Percentiles rank a stretch among this genome's conserved stretches.
Evolutionary conservation across 1,140 invertebrate genomes (phyloP).

Genomic region (Drosophila azteca): DNA sequence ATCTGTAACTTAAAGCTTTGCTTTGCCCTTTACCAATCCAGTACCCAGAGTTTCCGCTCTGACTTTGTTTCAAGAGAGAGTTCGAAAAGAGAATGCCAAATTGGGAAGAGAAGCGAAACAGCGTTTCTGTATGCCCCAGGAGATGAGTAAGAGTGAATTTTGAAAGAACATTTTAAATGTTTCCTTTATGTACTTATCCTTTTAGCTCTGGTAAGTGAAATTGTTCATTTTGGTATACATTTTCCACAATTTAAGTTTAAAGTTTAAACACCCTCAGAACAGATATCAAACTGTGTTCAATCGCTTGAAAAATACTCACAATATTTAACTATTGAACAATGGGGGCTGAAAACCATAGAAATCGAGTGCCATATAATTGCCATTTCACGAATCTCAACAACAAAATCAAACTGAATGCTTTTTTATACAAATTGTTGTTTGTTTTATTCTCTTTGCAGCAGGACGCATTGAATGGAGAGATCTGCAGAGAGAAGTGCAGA

Average conservation of each 20-base stretch:
- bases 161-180: neutral
- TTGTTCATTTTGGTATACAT: neutral
- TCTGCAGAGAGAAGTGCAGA: conserved; percentile 31
- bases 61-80: conserved; percentile 6
- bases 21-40: too few species aligned
- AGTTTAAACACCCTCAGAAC: too few species aligned
- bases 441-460: conserved; percentile 50
- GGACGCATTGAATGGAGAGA: conserved; percentile 19
- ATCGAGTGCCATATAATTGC: conserved; percentile 20
- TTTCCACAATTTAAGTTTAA: too few species aligned
- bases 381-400: conserved; percentile 20
- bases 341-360: neutral
- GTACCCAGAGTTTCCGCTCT: neutral
- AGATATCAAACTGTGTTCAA: conserved; percentile 15
- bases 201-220: neutral
- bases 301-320: conserved; percentile 16
- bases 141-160: neutral
- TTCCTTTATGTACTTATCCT: conserved; percentile 6
- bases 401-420: conserved; percentile 38
- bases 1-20: conserved; percentile 51
- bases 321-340: conserved; percentile 9
- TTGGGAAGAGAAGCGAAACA: conserved; percentile 4
- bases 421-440: conserved; percentile 16
- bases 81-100: conserved; percentile 25
- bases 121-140: neutral